Evolutionary conservation across 1,140 invertebrate genomes (phyloP).

Genomic region (Drosophila pruinosa): DNA sequence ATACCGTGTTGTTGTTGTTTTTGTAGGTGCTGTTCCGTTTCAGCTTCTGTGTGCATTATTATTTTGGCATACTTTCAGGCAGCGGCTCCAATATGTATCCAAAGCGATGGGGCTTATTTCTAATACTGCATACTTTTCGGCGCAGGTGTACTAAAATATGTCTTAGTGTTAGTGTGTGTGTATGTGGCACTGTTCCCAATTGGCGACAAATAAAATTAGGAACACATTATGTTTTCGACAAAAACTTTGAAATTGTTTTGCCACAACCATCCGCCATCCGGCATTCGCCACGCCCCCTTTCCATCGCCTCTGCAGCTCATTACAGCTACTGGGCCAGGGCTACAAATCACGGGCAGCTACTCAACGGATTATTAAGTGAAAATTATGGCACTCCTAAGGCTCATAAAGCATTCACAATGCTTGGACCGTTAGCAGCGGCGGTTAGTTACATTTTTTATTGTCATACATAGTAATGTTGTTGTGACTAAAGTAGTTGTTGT

Average conservation of each 20-base stretch:
- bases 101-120: constrained; percentile 40
- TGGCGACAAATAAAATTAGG: constrained; percentile 80
- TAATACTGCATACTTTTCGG: constrained; percentile 57
- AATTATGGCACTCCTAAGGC: constrained; percentile 80
- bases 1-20: constrained; percentile 27
- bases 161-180: constrained; percentile 1
- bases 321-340: constrained; percentile 40
- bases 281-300: constrained; percentile 1
- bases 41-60: constrained; percentile 52
- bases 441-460: constrained; percentile 81
- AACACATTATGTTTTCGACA: constrained; percentile 78
- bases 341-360: constrained; percentile 76
- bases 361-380: constrained; percentile 82
- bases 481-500: constrained; percentile 16
- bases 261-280: constrained; percentile 10
- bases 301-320: constrained; percentile 20
- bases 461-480: constrained; percentile 55
- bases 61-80: constrained; percentile 68
- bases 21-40: neutral
- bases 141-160: constrained; percentile 75
- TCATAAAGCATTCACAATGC: constrained; percentile 81
- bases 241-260: constrained; percentile 76
- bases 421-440: constrained; percentile 38
- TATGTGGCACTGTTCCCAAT: constrained; percentile 58
- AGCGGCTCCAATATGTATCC: constrained; percentile 46